Conservation (phyloP, 2,113 vertebrate species). For the Prietella phreatophila region DNA sequence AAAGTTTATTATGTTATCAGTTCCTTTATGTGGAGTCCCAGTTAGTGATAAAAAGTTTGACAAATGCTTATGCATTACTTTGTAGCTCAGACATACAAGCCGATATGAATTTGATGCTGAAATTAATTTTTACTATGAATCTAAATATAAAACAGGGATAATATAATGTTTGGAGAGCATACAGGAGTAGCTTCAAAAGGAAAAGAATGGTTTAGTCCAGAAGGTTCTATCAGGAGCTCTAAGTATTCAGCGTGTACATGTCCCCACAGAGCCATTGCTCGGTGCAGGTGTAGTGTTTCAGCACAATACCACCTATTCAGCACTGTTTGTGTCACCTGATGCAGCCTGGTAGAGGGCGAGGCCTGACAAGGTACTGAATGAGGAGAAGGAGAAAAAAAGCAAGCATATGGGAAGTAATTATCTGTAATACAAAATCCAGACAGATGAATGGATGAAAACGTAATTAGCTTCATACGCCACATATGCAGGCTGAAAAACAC, state of each 20-base stretch:
- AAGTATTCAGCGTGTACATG: neutral
- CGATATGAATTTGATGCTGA: neutral
- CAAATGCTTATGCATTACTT: neutral
- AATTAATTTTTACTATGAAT: neutral
- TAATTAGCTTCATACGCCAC: neutral
- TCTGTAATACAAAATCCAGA: neutral
- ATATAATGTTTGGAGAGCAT: neutral
- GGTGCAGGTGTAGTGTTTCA: conserved; percentile 13
- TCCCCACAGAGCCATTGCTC: neutral
- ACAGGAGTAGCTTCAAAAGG: neutral
- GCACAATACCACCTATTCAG: conserved; percentile 25
- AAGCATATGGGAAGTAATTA: neutral
- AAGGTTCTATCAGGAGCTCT: too few relatives aligned
- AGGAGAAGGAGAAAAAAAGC: neutral
- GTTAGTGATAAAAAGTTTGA: neutral
- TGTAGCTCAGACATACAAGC: neutral
- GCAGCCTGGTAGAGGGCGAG: neutral
- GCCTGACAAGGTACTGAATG: conserved; percentile 1
- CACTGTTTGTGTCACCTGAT: conserved; percentile 6
- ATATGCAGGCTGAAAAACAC: neutral
- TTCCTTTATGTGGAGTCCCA: neutral
- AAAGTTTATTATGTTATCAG: neutral
- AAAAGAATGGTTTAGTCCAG: neutral
- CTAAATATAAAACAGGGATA: neutral
- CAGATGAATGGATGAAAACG: neutral